Conservation (phyloP, 2,888 invertebrate genomes). For the Tachina grossa region DNA sequence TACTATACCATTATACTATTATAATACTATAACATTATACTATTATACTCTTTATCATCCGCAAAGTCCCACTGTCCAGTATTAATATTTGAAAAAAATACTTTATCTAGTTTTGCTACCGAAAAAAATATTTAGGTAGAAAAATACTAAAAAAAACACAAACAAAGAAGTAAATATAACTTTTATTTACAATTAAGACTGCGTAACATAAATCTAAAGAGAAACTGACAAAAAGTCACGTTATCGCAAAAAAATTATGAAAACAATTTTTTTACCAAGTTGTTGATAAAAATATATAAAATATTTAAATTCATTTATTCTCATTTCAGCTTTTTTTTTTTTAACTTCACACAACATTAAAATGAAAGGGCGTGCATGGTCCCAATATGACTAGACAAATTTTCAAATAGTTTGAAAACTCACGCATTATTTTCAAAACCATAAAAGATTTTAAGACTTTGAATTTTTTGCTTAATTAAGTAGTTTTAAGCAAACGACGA, state of each 20-base stretch:
- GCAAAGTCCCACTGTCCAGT: not conserved
- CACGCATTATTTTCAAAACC: not conserved
- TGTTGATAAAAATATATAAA: slow-evolving; percentile 26
- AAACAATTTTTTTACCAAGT: not conserved
- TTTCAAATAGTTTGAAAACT: not conserved
- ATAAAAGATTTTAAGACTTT: slow-evolving; percentile 1
- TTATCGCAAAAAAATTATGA: slow-evolving; percentile 17
- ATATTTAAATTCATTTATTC: not conserved
- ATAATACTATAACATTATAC: too few relatives aligned
- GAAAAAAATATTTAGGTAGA: not conserved
- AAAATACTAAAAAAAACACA: not conserved
- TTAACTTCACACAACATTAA: not conserved
- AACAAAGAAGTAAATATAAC: slow-evolving; percentile 7
- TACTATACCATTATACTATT: too few relatives aligned
- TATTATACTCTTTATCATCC: too few relatives aligned
- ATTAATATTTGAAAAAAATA: not conserved
- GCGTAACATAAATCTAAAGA: slow-evolving; percentile 18
- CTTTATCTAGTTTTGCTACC: slow-evolving; percentile 42
- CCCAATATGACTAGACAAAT: too few relatives aligned
- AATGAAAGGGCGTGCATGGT: too few relatives aligned
- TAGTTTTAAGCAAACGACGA: not conserved
- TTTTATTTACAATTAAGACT: slow-evolving; percentile 46
- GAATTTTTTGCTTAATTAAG: not conserved
- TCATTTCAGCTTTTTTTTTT: not conserved
- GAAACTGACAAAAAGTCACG: slow-evolving; percentile 6